Conservation (phyloP, 2,888 invertebrate genomes). For the Eristalis arbustorum region DNA sequence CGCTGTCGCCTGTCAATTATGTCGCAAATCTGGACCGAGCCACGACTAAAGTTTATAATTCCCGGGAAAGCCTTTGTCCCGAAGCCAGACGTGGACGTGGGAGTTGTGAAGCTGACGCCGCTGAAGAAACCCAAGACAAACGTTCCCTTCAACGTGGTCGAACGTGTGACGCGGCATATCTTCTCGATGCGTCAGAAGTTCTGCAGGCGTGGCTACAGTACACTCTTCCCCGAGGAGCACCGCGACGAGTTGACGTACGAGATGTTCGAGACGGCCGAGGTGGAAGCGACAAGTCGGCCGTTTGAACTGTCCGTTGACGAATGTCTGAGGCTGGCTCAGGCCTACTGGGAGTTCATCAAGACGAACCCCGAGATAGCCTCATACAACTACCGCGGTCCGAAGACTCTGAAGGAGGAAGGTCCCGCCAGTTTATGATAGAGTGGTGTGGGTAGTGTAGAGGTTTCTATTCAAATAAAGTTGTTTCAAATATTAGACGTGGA, state of each 20-base stretch:
- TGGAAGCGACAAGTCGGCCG: slow-evolving; percentile 86
- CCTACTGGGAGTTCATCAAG: slow-evolving; percentile 87
- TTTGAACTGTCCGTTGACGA: slow-evolving; percentile 89
- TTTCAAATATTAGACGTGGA: not conserved
- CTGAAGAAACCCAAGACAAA: slow-evolving; percentile 86
- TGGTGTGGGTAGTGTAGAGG: not conserved
- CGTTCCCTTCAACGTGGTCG: slow-evolving; percentile 91
- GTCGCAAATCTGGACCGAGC: slow-evolving; percentile 95
- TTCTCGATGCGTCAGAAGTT: slow-evolving; percentile 95
- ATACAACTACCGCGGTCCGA: slow-evolving; percentile 86
- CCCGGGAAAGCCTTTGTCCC: slow-evolving; percentile 95
- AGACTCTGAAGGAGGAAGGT: slow-evolving; percentile 23
- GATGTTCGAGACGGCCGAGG: slow-evolving; percentile 86
- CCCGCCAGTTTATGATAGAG: not conserved
- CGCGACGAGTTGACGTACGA: slow-evolving; percentile 84
- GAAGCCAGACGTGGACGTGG: slow-evolving; percentile 97
- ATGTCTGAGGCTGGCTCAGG: slow-evolving; percentile 87
- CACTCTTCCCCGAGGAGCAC: slow-evolving; percentile 87
- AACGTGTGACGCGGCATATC: slow-evolving; percentile 92
- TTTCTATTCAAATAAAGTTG: slow-evolving; percentile 42
- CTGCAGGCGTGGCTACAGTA: slow-evolving; percentile 85
- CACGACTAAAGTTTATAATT: slow-evolving; percentile 91
- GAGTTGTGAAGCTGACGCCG: slow-evolving; percentile 94
- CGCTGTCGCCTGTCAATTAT: slow-evolving; percentile 95
- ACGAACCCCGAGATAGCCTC: slow-evolving; percentile 84